Base-by-base conservation (phyloP, 2,113 vertebrate species). In the Patagioenas fasciata region DNA sequence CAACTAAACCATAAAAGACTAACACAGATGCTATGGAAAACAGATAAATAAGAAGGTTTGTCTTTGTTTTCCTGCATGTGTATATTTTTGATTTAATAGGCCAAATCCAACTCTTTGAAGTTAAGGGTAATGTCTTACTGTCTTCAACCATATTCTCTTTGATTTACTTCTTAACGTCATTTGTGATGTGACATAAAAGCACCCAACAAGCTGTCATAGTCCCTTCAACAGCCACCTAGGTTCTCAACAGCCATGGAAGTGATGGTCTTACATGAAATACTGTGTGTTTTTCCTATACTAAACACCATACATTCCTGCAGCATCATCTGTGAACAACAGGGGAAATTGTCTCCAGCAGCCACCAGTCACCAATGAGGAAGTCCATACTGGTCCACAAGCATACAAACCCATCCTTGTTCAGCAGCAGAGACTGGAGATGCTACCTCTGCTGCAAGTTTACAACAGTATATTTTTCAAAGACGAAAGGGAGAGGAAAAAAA, bases 261-360 rank as follows among this genome's bases (percentile, higher is more conserved):
- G 28, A 78, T 23, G 21, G 80, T 84, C 16, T 16, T 60, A 85
- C 85, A 72, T 73, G 21, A 64, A 77, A 78, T 40, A 14, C 34
- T 62, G 1, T 34, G 17, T 60, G 19, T 15, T 77, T 80, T 80
- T 90, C 42, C 50, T 50, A 8, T 15, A 54, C 15, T 69, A 56
- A 73, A 84, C 34, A 51, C 7, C 25, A 32, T 21, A 56, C 14
- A 11, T 13, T 79, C 44, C 54, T 72, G 60, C 28, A 69, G n/a
- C 60, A 44, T 19, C 0, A 0, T 13, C 36, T 13, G 13, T 51
- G 32, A 50, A 36, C 0, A 1, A 36, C 0, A 1, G 11, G 7
- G 9, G 18, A 60, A 34, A 38, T 18, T 0, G 0, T 19, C 9
- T 79, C 56, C 32, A 65, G 32, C n/a, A 56, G 24, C n/a, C 53